Percentiles rank a stretch among this genome's conserved stretches.
Conservation (phyloP, 2,113 vertebrate species). For the Ameiurus melas region DNA sequence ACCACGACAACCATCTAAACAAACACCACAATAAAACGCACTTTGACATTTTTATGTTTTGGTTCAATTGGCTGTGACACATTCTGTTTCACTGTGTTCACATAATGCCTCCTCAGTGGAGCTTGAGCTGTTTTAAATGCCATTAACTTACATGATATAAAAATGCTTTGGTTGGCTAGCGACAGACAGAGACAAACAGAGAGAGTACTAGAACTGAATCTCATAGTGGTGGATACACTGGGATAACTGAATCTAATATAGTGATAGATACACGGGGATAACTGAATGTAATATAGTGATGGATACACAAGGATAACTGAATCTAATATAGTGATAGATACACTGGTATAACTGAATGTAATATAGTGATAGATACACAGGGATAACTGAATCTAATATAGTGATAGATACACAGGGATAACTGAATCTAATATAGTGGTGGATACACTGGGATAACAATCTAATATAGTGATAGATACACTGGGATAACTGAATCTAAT, state of each 20-base stretch:
- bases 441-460: background rate
- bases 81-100: background rate
- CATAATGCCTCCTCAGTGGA: background rate
- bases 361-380: background rate
- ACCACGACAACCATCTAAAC: conserved; percentile 48
- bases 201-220: background rate
- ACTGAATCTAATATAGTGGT: background rate
- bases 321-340: background rate
- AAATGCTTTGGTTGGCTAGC: background rate
- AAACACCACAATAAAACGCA: conserved; percentile 36
- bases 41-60: background rate
- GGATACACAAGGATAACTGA: background rate
- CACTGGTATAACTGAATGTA: background rate
- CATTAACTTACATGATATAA: background rate
- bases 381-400: background rate
- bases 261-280: background rate
- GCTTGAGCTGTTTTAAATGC: background rate
- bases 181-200: background rate
- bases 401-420: background rate
- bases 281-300: background rate
- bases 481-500: background rate
- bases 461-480: background rate
- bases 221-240: background rate
- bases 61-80: background rate
- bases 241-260: background rate